Conservation (phyloP, 2,888 invertebrate species). For the Microctonus brassicae region DNA sequence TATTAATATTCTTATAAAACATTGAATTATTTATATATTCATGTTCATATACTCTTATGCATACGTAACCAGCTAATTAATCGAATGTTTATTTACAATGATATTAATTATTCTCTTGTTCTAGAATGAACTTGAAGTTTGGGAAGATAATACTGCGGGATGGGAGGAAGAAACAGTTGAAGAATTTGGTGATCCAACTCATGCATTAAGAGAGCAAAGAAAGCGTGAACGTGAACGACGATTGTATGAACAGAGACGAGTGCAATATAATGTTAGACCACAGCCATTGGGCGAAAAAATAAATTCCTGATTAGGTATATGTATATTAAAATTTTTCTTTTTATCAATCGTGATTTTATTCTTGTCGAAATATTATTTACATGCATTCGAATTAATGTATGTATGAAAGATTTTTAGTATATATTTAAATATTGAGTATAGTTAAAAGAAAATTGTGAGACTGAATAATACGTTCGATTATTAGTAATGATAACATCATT, state of each 20-base stretch:
- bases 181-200: slow-evolving; percentile 60
- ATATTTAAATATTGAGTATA: too few species aligned
- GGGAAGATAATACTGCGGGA: slow-evolving; percentile 72
- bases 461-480: neutral
- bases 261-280: slow-evolving; percentile 57
- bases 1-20: slow-evolving; percentile 25
- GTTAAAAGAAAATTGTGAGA: too few species aligned
- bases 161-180: slow-evolving; percentile 71
- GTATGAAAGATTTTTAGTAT: neutral
- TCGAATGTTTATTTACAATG: neutral
- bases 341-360: neutral
- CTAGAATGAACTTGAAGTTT: slow-evolving; percentile 72
- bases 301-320: slow-evolving; percentile 56
- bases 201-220: slow-evolving; percentile 58
- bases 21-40: neutral
- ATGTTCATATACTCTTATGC: too few species aligned
- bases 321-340: neutral
- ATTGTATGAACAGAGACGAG: slow-evolving; percentile 58
- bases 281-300: slow-evolving; percentile 64
- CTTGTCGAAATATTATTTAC: neutral
- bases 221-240: slow-evolving; percentile 59
- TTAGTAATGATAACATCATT: neutral
- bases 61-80: too few species aligned
- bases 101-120: neutral
- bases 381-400: neutral